Base-by-base conservation (phyloP, 2,113 vertebrate genomes). In the Cynoglossus semilaevis region DNA sequence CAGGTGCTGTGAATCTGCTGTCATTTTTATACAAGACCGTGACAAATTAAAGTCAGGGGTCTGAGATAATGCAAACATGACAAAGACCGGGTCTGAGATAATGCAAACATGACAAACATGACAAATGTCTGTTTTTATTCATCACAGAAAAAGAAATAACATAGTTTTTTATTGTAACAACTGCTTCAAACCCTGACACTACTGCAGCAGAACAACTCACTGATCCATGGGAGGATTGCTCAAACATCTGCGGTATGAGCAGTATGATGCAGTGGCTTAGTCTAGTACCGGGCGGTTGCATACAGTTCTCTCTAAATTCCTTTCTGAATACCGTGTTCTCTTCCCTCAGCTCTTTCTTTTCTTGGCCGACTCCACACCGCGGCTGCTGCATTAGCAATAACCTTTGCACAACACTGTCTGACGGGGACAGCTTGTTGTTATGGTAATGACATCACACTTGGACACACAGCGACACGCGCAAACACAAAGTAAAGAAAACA, bases 371-470 rank as follows among this genome's bases (percentile, higher is more conserved):
- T 15, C 35, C n/a, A 15, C 40, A 15, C 35, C 14, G 46, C 1
- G n/a, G 16, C 17, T 41, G 46, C 64, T 53, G n/a, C 9, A 51
- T 40, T 38, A 9, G 12, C 47, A 42, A 2, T 7, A 62, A 3
- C 41, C 46, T 47, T 16, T 7, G 7, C 52, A 57, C 48, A 16
- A 37, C n/a, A 16, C 17, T 48, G 17, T 40, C 57, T 43, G 44
- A 51, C 2, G 0, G 34, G 17, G n/a, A 11, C 12, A 35, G 34
- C 54, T 35, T 18, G 43, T 22, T 53, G 44, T 56, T 34, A 29
- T 49, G 11, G 52, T 45, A 51, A 47, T 53, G 37, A 15, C 29
- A 43, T 17, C 8, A 22, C 9, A 6, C 35, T 51, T 34, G 45
- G 40, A 22, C 16, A 15, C 10, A 2, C 9, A 44, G 43, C 47